phyloP scores from a whole-genome alignment of 2,797 vertebrate species.

The Gephyroberyx darwinii region DNA sequence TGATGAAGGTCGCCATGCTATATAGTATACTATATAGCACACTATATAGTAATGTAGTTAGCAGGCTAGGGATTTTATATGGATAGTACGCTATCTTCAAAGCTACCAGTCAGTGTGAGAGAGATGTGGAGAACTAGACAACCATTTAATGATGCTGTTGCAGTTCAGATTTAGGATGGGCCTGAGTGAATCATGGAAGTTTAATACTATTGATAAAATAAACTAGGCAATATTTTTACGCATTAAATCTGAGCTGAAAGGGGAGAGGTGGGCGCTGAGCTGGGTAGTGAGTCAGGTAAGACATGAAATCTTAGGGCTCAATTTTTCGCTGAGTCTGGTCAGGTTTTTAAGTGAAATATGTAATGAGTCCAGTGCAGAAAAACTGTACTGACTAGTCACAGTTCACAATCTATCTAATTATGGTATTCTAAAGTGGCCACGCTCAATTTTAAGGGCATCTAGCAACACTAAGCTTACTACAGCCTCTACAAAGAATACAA shows the following conservation, averaged over 20 bases:
- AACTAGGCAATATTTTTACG: neutral
- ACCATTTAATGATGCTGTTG: too few relatives aligned
- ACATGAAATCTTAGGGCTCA: conserved; percentile 1
- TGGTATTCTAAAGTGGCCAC: conserved; percentile 8
- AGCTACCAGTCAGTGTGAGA: too few relatives aligned
- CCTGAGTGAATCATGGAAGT: neutral
- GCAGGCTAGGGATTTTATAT: too few relatives aligned
- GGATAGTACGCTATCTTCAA: too few relatives aligned
- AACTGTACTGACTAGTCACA: neutral
- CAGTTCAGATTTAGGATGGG: too few relatives aligned
- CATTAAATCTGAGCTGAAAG: conserved; percentile 2
- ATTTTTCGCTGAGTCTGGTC: conserved; percentile 18
- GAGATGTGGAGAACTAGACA: too few relatives aligned
- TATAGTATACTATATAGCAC: too few relatives aligned
- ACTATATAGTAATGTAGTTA: too few relatives aligned
- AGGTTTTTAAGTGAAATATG: conserved; percentile 22
- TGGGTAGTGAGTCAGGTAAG: conserved; percentile 5
- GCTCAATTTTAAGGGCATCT: conserved; percentile 18
- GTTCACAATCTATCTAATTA: neutral
- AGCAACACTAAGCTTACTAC: too few relatives aligned
- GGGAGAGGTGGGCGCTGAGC: conserved; percentile 7
- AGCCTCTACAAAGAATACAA: neutral
- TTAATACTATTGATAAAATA: conserved; percentile 15
- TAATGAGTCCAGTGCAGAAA: conserved; percentile 3
- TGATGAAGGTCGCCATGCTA: too few relatives aligned